phyloP scores from a whole-genome alignment of 2,797 vertebrate species.

The Dipus sagitta region DNA sequence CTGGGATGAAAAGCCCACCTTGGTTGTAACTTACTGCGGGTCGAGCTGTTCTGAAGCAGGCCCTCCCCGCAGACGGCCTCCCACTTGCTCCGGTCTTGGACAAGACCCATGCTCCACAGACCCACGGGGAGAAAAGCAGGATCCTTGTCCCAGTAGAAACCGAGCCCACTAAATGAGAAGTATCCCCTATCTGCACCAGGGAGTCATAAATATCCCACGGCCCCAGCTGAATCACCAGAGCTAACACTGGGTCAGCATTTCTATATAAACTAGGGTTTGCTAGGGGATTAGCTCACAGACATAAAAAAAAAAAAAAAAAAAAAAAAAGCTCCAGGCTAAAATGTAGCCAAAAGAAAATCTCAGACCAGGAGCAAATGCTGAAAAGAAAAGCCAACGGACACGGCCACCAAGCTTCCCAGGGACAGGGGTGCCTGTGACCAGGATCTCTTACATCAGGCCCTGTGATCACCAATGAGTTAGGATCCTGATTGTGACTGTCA shows the following conservation, averaged over 20 bases:
- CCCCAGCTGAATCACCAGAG: constrained; percentile 83
- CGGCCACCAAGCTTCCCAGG: constrained; percentile 66
- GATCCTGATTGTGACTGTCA: constrained; percentile 53
- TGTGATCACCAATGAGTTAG: constrained; percentile 81
- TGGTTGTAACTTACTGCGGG: constrained; percentile 54
- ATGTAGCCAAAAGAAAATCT: constrained; percentile 86
- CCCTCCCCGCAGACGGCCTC: not conserved
- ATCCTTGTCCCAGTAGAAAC: constrained; percentile 80
- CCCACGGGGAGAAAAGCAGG: constrained; percentile 22
- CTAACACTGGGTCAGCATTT: constrained; percentile 88
- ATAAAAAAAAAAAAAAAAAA: constrained; percentile 86
- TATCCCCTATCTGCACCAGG: constrained; percentile 86
- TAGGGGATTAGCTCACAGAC: constrained; percentile 87
- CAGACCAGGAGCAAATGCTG: constrained; percentile 79
- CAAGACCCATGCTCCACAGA: constrained; percentile 1
- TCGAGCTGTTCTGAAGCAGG: not conserved
- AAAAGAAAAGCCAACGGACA: constrained; percentile 79
- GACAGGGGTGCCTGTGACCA: constrained; percentile 72
- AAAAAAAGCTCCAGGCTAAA: constrained; percentile 88
- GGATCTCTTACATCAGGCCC: constrained; percentile 55
- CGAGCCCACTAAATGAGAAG: constrained; percentile 85
- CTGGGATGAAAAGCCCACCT: constrained; percentile 78
- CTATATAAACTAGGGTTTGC: constrained; percentile 88
- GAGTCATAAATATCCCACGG: constrained; percentile 87
- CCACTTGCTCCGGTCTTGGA: not conserved